phyloP scores from a whole-genome alignment of 1,140 invertebrate genomes.

The Ceratina japonica region DNA sequence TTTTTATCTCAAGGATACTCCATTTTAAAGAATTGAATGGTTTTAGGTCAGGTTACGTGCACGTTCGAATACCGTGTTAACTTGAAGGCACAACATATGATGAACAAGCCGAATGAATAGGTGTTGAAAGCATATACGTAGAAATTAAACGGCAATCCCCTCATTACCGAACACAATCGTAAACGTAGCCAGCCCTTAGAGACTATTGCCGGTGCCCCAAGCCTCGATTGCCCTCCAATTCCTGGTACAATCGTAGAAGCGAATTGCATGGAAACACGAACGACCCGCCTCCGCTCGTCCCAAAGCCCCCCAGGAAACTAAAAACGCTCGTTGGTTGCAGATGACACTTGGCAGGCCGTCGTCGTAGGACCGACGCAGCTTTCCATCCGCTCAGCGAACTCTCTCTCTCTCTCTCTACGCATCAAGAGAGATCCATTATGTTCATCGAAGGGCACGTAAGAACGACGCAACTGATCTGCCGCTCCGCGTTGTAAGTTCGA shows the following conservation, averaged over 20 bases:
- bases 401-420: background rate
- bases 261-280: constrained; percentile 9
- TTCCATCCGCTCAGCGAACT: background rate
- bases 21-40: too few relatives aligned
- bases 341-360: constrained; percentile 54
- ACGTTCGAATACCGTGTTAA: too few relatives aligned
- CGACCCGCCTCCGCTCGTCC: background rate
- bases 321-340: constrained; percentile 53
- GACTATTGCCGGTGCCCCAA: background rate
- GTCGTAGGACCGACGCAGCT: constrained; percentile 57
- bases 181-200: background rate
- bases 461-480: background rate
- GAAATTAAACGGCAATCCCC: too few relatives aligned
- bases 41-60: too few relatives aligned
- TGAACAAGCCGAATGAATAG: too few relatives aligned
- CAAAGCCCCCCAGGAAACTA: constrained; percentile 4
- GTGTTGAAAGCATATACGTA: too few relatives aligned
- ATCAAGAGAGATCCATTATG: constrained; percentile 3
- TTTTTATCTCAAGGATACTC: too few relatives aligned
- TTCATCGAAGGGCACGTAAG: background rate
- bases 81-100: too few relatives aligned
- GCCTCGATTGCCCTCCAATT: constrained; percentile 12
- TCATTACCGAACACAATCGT: too few relatives aligned
- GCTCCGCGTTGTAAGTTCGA: too few relatives aligned
- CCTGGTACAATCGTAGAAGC: background rate